These are phyloP conservation scores for Ceratina calcarata DNA, from an alignment of 1,140 invertebrate species.

Conservation along the genomic window DNA sequence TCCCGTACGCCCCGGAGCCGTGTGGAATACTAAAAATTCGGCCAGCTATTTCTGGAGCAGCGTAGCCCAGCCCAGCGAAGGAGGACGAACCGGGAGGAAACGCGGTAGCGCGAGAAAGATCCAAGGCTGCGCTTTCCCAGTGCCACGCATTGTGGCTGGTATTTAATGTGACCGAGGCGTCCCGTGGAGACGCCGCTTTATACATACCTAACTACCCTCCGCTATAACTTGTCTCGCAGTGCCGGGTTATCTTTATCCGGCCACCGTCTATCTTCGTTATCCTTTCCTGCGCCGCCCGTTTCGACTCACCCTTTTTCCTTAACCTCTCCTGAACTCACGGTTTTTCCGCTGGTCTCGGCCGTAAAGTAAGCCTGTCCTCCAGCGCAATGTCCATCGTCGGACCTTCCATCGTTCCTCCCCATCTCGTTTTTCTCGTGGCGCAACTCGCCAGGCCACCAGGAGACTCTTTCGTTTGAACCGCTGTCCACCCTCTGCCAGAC, in stretches of 20 bases:
- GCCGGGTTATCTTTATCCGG: conserved; percentile 24
- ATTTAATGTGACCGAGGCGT: conserved; percentile 66
- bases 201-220: conserved; percentile 57
- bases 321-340: not conserved
- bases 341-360: not conserved
- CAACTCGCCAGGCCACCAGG: too few relatives aligned
- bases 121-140: not conserved
- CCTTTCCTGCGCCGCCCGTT: not conserved
- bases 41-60: not conserved
- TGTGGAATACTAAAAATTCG: conserved; percentile 7
- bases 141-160: conserved; percentile 56
- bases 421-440: too few relatives aligned
- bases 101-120: not conserved
- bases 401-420: too few relatives aligned
- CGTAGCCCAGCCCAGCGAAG: too few relatives aligned
- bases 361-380: not conserved
- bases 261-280: conserved; percentile 7
- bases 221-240: conserved; percentile 27
- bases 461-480: not conserved
- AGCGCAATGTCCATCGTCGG: not conserved
- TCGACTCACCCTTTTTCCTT: too few relatives aligned
- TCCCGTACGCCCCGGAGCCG: too few relatives aligned
- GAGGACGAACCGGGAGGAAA: not conserved
- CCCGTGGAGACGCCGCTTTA: conserved; percentile 65
- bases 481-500: not conserved